Evolutionary conservation across 2,113 vertebrate genomes (phyloP).

Genomic region (Colius striatus): DNA sequence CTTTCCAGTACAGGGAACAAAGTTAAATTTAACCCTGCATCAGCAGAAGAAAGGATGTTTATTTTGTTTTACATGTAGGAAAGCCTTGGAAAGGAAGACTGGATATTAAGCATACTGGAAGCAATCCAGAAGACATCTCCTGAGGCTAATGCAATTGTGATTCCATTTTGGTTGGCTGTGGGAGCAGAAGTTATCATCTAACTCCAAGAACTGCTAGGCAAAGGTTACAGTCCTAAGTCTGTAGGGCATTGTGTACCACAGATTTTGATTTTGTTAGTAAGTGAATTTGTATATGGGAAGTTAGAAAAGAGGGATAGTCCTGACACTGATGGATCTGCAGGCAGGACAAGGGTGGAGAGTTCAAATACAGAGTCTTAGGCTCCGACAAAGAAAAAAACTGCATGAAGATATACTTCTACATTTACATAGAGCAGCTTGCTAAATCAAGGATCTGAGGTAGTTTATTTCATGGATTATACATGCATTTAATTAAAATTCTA

Average conservation of each 20-base stretch:
- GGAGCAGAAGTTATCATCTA: background rate
- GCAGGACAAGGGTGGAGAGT: background rate
- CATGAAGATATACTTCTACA: background rate
- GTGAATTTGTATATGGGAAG: background rate
- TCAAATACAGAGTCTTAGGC: background rate
- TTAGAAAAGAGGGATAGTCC: background rate
- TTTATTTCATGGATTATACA: conserved; percentile 60
- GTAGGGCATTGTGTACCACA: background rate
- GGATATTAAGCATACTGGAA: background rate
- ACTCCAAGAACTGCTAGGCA: background rate
- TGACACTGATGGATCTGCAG: background rate
- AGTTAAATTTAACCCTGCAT: background rate
- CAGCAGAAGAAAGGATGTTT: background rate
- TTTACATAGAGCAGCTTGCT: background rate
- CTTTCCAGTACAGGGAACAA: background rate
- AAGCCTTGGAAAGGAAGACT: background rate
- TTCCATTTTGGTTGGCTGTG: background rate
- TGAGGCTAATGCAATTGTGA: background rate
- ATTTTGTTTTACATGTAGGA: background rate
- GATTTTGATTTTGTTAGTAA: background rate
- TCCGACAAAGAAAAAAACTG: background rate
- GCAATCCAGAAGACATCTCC: background rate
- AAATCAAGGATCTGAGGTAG: background rate
- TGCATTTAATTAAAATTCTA: conserved; percentile 62
- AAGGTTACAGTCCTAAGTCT: background rate